phyloP scores from a whole-genome alignment of 2,888 invertebrate genomes.

The Acanthosepion esculentum region DNA sequence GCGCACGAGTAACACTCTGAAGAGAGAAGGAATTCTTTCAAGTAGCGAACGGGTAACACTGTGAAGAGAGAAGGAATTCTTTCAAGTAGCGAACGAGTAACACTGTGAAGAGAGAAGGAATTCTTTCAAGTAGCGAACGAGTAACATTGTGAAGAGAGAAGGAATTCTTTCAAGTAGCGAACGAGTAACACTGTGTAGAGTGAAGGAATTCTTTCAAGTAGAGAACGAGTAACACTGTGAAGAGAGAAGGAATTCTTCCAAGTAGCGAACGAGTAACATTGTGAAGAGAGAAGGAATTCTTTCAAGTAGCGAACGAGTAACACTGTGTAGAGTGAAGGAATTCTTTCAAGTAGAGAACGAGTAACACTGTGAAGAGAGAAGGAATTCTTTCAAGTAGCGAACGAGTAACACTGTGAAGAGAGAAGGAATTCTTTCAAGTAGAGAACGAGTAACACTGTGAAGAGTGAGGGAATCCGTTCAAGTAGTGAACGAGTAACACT shows the following conservation, averaged over 20 bases:
- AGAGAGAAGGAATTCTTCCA: slow-evolving; percentile 24
- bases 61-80: slow-evolving; percentile 48
- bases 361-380: not conserved
- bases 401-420: slow-evolving; percentile 67
- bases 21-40: no score
- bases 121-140: no score
- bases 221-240: no score
- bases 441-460: not conserved
- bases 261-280: not conserved
- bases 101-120: no score
- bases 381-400: no score
- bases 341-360: not conserved
- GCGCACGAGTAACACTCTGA: not conserved
- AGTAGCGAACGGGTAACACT: no score
- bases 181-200: not conserved
- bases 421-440: not conserved
- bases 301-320: no score
- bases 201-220: no score
- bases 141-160: slow-evolving; percentile 58
- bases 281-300: no score
- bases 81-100: not conserved
- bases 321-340: slow-evolving; percentile 60
- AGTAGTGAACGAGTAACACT: no score
- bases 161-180: not conserved
- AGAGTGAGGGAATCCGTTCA: no score